Evolutionary conservation across 2,797 vertebrate genomes (phyloP), one percentile per base, ranked within the genome.

Genomic region (Micrastur ruficollis): DNA sequence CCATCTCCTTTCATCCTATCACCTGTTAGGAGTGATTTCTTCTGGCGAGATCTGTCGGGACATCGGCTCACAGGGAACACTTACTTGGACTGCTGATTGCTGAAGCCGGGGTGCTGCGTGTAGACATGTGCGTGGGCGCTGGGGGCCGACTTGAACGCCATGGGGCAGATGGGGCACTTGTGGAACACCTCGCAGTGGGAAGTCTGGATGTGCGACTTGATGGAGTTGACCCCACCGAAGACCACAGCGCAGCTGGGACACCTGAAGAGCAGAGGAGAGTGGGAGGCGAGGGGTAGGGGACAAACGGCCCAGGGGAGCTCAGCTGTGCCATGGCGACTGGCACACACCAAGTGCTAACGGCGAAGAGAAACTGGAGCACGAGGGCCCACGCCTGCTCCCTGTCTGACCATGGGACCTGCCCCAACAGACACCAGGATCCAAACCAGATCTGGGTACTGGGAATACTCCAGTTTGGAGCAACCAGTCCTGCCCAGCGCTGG

Each of bases 181-280:
- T 99, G 99, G 97, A 99, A 99, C 84, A 99, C 98, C 94, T 99
- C 99, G 22, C 99, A 99, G 96, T 99, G 99, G 8, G 99, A 98
- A 2, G 99, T 98, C 95, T 99, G 99, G 97, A 99, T 99, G 98
- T 99, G 99, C 53, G 99, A 99, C 91, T 99, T 99, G 87, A 99
- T 99, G 5, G 99, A 99, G 93, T 99, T 99, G 56, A 99, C 98
- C 0, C 99, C 99, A 5, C 99, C 99, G 5, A 99, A 99, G 74
- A 99, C 99, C 94, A 99, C 99, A 3, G 99, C 98, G 56, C 99
- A 99, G 95, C 99, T 99, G 79, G 99, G 98, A 81, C 99, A 99
- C 98, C 99, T 99, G 97, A 15, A 13, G 25, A 11, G 7, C 2
- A 9, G 52, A 47, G 97, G 29, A 16, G 32, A 14, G 5, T 2